Conservation (phyloP, 2,113 vertebrate species). For the Eurypyga helias region DNA sequence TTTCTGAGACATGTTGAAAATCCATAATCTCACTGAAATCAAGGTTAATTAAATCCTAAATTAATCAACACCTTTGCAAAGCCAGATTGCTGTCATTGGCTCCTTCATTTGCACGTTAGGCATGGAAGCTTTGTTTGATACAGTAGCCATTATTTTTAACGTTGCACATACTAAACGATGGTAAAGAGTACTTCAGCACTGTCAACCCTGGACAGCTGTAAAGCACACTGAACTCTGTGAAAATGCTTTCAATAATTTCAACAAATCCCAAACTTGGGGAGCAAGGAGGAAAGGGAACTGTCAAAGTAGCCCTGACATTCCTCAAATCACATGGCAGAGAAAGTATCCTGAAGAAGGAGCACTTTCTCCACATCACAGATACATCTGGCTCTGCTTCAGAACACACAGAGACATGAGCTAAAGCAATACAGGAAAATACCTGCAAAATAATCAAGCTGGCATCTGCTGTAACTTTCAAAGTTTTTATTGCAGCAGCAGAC, state of each 20-base stretch:
- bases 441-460: not conserved
- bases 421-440: not conserved
- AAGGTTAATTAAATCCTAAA: not conserved
- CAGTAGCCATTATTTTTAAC: not conserved
- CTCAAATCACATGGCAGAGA: not conserved
- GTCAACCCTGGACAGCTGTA: not conserved
- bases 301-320: not conserved
- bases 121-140: not conserved
- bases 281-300: not conserved
- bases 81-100: not conserved
- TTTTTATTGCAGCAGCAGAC: not conserved
- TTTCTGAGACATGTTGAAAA: not conserved
- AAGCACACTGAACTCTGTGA: not conserved
- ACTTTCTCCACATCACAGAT: not conserved
- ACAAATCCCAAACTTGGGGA: not conserved
- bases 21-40: not conserved
- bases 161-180: not conserved
- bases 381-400: not conserved
- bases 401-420: not conserved
- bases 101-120: not conserved
- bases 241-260: not conserved
- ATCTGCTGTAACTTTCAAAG: not conserved
- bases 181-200: not conserved
- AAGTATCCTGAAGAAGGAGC: not conserved
- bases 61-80: not conserved